Base-by-base conservation (phyloP, 1,140 invertebrate genomes). In the Drosophila subobscura region DNA sequence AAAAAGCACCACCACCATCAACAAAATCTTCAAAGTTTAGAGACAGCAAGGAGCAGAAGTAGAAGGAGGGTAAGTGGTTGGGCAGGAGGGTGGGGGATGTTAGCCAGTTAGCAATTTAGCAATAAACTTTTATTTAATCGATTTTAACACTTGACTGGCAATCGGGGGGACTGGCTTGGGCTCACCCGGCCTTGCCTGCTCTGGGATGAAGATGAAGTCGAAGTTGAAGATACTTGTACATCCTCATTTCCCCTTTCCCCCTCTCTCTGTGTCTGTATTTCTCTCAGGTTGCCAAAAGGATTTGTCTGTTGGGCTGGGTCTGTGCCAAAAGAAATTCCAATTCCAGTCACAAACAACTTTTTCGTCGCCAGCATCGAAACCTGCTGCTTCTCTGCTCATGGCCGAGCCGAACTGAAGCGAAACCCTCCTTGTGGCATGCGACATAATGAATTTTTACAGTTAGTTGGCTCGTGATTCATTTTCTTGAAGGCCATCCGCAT, bases 121-220 rank as follows among this genome's bases (percentile, higher is more conserved):
- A 83, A 88, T 88, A 88, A 88, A 88, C 63, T 79, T 88, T 83
- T 88, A 79, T 83, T 88, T 73, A 88, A 88, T 88, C 83, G 83
- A 88, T 88, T 88, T 88, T 83, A 88, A 88, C 84, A 88, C 83
- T 88, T 88, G 78, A 86, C 71, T 83, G 83, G 52, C 55, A 16
- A 45, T 60, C 50, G 41, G 37, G 7, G 8, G 10, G 23, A 12
- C 33, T 37, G 33, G 10, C 33, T 10, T 37, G 25, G 5, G 16
- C 16, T 20, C 16, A 20, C 5, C 25, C 6, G 25, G 25, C 25
- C 25, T 6, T 5, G 25, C 5, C 25, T 27, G 25, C 25, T 1
- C 25, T 27, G 33, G 8, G 20, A 61, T 16, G 53, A 45, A 33
- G 12, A 63, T 44, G 63, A 40, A 51, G 64, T 49, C 33, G 59